phyloP scores from a whole-genome alignment of 2,113 vertebrate genomes.

The Ptilorrhoa leucosticta region DNA sequence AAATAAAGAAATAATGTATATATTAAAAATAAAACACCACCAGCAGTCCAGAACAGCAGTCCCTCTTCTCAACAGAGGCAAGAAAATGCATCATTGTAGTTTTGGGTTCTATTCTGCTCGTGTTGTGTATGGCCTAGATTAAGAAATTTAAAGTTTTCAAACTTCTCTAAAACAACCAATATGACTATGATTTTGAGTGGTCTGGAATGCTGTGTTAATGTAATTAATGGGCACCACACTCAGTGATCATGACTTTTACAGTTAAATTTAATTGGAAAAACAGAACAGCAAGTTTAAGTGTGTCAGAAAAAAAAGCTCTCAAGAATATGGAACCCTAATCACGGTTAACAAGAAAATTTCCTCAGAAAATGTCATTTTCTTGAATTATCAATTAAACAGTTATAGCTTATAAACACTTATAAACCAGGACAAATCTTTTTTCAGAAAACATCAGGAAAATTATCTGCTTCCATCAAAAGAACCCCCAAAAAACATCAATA shows the following conservation, averaged over 20 bases:
- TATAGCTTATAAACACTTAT: neutral
- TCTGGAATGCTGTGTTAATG: neutral
- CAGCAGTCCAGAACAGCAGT: neutral
- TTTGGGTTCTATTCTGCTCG: neutral
- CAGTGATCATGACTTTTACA: neutral
- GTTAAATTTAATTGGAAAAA: neutral
- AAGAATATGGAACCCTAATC: neutral
- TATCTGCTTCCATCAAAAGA: neutral
- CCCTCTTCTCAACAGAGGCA: neutral
- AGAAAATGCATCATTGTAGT: neutral
- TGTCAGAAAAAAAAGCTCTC: neutral
- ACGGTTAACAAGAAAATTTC: neutral
- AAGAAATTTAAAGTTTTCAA: neutral
- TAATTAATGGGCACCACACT: neutral
- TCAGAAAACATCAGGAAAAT: neutral
- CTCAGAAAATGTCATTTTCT: neutral
- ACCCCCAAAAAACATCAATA: fast-evolving
- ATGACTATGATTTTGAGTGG: neutral
- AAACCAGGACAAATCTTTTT: neutral
- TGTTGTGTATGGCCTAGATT: neutral
- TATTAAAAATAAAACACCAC: neutral
- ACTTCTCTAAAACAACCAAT: neutral
- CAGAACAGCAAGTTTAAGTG: neutral
- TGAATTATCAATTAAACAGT: neutral
- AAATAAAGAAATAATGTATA: neutral